These are phyloP conservation scores for Sphyrna mokarran DNA, from an alignment of 2,113 vertebrate species.

Conservation along the genomic window DNA sequence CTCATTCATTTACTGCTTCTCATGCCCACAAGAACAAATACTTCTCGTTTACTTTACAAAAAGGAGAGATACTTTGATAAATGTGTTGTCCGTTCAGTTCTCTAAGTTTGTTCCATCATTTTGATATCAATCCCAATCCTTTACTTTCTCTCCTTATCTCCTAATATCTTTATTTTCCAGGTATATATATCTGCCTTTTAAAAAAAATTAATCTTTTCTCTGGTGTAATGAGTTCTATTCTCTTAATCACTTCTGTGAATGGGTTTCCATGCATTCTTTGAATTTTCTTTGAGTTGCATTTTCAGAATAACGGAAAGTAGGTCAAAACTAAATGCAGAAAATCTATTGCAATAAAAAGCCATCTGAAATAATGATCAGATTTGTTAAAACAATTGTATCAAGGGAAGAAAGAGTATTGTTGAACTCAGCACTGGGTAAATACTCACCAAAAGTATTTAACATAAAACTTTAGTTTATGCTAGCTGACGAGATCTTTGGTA, in stretches of 20 bases:
- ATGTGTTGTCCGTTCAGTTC: neutral
- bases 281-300: neutral
- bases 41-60: neutral
- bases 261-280: neutral
- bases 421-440: neutral
- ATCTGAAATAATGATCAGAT: neutral
- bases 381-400: neutral
- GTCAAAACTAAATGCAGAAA: conserved; percentile 2
- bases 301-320: neutral
- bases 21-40: neutral
- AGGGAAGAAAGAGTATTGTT: neutral
- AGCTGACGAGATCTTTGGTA: neutral
- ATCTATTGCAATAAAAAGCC: neutral
- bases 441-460: no score
- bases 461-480: neutral
- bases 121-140: neutral
- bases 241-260: neutral
- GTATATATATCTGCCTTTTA: neutral
- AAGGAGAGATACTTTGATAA: neutral
- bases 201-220: neutral
- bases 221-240: neutral
- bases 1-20: neutral
- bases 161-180: neutral
- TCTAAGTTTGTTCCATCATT: neutral
- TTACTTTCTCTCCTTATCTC: neutral